phyloP scores from a whole-genome alignment of 2,888 invertebrate genomes.

The Margaritifera margaritifera region DNA sequence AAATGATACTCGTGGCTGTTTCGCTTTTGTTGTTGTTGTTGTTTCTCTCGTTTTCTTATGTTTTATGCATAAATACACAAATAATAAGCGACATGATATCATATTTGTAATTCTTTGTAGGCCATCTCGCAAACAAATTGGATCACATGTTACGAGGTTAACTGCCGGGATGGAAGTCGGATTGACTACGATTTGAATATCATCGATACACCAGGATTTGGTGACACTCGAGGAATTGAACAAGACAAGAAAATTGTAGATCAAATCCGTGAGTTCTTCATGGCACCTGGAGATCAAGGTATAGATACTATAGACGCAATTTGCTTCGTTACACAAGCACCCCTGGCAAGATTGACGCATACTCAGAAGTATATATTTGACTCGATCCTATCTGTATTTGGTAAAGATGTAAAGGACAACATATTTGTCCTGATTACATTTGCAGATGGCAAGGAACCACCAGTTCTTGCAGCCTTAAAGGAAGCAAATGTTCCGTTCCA shows the following conservation, averaged over 20 bases:
- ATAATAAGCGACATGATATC: background rate
- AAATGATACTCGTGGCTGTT: too few relatives aligned
- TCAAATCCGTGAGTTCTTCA: constrained; percentile 32
- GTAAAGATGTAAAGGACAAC: constrained; percentile 31
- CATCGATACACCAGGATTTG: constrained; percentile 42
- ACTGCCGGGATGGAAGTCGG: constrained; percentile 10
- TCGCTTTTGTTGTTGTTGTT: too few relatives aligned
- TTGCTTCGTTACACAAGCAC: constrained; percentile 34
- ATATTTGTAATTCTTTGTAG: constrained; percentile 31
- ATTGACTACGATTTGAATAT: constrained; percentile 32
- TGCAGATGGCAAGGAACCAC: constrained; percentile 33
- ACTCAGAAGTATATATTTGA: constrained; percentile 34
- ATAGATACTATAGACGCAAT: constrained; percentile 27
- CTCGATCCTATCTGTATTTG: constrained; percentile 31
- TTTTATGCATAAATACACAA: too few relatives aligned
- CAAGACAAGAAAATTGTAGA: constrained; percentile 31
- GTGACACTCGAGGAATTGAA: constrained; percentile 33
- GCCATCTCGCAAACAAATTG: constrained; percentile 36
- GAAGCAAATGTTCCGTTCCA: constrained; percentile 20
- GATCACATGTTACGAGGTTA: constrained; percentile 32
- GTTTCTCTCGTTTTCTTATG: too few relatives aligned
- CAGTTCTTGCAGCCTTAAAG: constrained; percentile 26
- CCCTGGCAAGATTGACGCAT: constrained; percentile 25
- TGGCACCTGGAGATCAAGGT: constrained; percentile 19
- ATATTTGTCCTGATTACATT: constrained; percentile 35